Conservation (phyloP, 2,888 invertebrate species). For the Empis livida region DNA sequence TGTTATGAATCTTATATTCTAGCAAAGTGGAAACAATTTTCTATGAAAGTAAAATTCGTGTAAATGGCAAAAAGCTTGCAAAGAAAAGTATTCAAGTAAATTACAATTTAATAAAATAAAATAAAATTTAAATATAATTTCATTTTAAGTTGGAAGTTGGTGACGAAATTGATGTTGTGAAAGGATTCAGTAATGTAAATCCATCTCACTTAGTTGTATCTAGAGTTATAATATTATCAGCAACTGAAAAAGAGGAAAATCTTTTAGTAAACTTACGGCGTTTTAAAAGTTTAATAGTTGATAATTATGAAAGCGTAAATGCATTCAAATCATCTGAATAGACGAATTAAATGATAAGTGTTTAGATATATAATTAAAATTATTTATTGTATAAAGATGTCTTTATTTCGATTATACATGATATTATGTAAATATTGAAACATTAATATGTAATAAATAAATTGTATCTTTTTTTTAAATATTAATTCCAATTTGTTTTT, state of each 20-base stretch:
- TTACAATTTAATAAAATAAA: background rate
- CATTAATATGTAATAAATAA: too few species aligned
- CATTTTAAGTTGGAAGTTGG: conserved; percentile 46
- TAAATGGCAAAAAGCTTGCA: conserved; percentile 61
- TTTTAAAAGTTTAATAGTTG: conserved; percentile 56
- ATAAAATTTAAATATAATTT: background rate
- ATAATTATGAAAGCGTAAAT: conserved; percentile 46
- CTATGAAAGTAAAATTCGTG: conserved; percentile 65
- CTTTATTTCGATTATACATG: too few species aligned
- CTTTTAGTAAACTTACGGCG: conserved; percentile 48
- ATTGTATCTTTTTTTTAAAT: too few species aligned
- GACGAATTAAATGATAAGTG: too few species aligned
- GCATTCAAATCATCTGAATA: conserved; percentile 36
- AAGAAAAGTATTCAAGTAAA: conserved; percentile 61
- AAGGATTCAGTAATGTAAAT: conserved; percentile 52
- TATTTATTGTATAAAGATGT: too few species aligned
- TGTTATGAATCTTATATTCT: conserved; percentile 10
- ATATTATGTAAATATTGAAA: too few species aligned
- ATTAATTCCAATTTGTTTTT: too few species aligned
- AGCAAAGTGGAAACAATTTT: conserved; percentile 70
- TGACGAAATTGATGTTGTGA: conserved; percentile 68
- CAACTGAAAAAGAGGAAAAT: conserved; percentile 41
- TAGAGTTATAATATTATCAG: conserved; percentile 50
- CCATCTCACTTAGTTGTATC: conserved; percentile 54
- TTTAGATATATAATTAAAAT: too few species aligned